phyloP scores from a whole-genome alignment of 2,113 vertebrate genomes.

The Campylomormyrus numenius region DNA sequence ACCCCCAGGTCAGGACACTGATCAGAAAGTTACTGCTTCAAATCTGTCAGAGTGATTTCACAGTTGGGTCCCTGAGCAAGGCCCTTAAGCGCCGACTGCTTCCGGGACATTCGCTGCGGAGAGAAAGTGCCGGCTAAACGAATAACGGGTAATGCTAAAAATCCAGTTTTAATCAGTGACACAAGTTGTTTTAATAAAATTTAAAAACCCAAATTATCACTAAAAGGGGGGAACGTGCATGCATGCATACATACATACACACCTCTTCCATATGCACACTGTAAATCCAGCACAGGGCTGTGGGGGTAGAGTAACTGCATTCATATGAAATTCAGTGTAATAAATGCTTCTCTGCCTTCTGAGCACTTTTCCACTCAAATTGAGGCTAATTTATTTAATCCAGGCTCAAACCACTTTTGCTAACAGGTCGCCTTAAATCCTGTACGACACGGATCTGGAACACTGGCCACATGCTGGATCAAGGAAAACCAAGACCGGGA shows the following conservation, averaged over 20 bases:
- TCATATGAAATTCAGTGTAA: background rate
- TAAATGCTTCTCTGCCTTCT: background rate
- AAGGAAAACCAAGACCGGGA: background rate
- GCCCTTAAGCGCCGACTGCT: background rate
- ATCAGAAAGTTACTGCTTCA: background rate
- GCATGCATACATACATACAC: background rate
- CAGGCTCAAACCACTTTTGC: background rate
- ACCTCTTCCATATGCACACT: background rate
- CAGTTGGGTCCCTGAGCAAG: background rate
- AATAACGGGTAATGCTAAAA: background rate
- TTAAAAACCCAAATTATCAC: background rate
- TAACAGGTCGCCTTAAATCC: background rate
- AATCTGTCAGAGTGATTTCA: background rate
- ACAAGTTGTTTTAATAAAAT: background rate
- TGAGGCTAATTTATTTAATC: background rate
- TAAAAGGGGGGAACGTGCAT: background rate
- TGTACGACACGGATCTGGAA: background rate
- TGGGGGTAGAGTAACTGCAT: background rate
- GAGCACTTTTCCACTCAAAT: background rate
- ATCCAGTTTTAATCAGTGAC: background rate
- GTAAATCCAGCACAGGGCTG: background rate
- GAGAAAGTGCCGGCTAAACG: background rate
- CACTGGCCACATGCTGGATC: background rate
- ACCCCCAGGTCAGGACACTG: background rate
- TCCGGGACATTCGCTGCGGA: background rate